These are phyloP conservation scores for Gorilla gorilla DNA, from an alignment of 2,113 vertebrate genomes.

Conservation along the genomic window DNA sequence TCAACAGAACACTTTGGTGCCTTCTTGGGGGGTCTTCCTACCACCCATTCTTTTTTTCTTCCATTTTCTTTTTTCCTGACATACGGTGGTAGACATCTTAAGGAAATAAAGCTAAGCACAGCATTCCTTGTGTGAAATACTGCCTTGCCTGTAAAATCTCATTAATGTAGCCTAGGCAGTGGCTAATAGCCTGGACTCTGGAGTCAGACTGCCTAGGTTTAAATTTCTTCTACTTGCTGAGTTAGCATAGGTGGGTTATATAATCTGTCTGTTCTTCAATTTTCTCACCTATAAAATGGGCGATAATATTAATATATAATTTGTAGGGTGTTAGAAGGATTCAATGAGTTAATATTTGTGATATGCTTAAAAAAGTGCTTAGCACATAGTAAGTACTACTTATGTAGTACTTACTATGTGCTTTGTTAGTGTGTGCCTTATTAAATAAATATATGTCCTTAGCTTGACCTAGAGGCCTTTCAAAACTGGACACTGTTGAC, in stretches of 20 bases:
- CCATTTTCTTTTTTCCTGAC: not conserved
- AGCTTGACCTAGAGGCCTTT: not conserved
- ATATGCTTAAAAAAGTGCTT: not conserved
- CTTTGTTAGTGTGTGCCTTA: not conserved
- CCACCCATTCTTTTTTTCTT: not conserved
- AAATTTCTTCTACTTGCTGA: not conserved
- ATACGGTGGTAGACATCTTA: not conserved
- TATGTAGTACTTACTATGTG: too few relatives aligned
- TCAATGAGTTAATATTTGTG: conserved; percentile 7
- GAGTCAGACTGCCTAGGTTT: not conserved
- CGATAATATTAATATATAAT: not conserved
- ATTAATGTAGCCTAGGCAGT: not conserved
- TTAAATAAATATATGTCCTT: conserved; percentile 4
- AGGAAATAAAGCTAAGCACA: not conserved
- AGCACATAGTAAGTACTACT: not conserved
- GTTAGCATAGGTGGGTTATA: not conserved
- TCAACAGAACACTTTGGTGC: not conserved
- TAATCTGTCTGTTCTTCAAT: conserved; percentile 11
- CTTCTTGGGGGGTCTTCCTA: not conserved
- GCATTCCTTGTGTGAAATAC: not conserved
- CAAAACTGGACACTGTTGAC: not conserved
- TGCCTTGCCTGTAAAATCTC: not conserved
- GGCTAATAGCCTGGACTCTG: not conserved
- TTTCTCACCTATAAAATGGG: not conserved
- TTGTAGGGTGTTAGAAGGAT: not conserved